Evolutionary conservation across 1,140 invertebrate species (phyloP).

Genomic region (Pseudoatta argentina): DNA sequence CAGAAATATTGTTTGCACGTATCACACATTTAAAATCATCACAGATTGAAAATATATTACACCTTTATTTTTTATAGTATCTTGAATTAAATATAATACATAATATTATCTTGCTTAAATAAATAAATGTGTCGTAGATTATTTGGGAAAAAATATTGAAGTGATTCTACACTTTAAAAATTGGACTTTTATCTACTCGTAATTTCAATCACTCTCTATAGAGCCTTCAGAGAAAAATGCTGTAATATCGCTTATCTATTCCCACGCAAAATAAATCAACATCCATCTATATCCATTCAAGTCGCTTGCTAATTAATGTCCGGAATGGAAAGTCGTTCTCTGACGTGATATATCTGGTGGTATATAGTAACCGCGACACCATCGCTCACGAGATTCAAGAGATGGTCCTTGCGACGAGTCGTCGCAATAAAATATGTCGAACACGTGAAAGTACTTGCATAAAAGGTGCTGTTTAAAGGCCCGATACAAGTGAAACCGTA

Average conservation of each 20-base stretch:
- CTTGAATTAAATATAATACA: background rate
- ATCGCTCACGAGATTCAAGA: constrained; percentile 13
- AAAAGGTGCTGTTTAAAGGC: constrained; percentile 29
- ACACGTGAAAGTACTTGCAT: constrained; percentile 64
- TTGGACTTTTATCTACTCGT: constrained; percentile 17
- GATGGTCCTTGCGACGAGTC: constrained; percentile 47
- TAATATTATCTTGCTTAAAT: background rate
- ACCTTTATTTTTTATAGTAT: background rate
- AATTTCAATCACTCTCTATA: background rate
- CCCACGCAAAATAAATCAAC: constrained; percentile 15
- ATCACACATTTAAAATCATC: background rate
- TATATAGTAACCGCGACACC: constrained; percentile 7
- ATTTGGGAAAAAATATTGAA: background rate
- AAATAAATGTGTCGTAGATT: background rate
- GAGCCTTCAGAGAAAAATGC: background rate
- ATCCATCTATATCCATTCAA: constrained; percentile 17
- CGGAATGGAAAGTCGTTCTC: constrained; percentile 74
- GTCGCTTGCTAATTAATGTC: constrained; percentile 64
- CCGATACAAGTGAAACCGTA: constrained; percentile 15
- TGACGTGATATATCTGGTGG: constrained; percentile 28
- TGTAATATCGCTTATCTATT: constrained; percentile 35
- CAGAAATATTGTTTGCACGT: background rate
- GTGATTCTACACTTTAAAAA: background rate
- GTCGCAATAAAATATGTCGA: constrained; percentile 48
- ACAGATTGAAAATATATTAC: background rate